Percentiles rank a stretch among this genome's conserved stretches.
Conservation (phyloP, 1,140 invertebrate species). For the Eupeodes corollae region DNA sequence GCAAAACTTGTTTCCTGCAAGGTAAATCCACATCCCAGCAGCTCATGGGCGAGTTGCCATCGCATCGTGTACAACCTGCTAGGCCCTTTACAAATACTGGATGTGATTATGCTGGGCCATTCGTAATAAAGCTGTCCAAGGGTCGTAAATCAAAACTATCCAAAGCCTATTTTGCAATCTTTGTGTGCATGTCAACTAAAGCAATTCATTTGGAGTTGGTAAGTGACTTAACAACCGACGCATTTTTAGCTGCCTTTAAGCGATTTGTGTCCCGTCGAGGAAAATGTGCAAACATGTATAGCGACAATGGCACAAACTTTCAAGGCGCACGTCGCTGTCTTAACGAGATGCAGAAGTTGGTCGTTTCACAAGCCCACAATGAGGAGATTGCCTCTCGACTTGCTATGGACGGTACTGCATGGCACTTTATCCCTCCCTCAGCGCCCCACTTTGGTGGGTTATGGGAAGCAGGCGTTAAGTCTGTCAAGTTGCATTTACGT, state of each 20-base stretch:
- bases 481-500: not conserved
- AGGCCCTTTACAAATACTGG: slow-evolving; percentile 19
- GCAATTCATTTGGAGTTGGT: slow-evolving; percentile 22
- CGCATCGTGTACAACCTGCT: slow-evolving; percentile 6
- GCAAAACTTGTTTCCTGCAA: slow-evolving; percentile 23
- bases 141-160: slow-evolving; percentile 1
- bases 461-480: not conserved
- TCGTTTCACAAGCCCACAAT: too few relatives aligned
- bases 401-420: too few relatives aligned
- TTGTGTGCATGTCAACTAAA: slow-evolving; percentile 15
- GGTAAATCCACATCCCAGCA: slow-evolving; percentile 13
- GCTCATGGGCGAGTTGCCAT: slow-evolving; percentile 30
- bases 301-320: slow-evolving; percentile 30
- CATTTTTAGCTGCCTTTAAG: slow-evolving; percentile 25
- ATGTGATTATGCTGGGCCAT: slow-evolving; percentile 31
- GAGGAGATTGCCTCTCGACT: too few relatives aligned
- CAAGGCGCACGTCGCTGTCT: too few relatives aligned
- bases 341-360: too few relatives aligned
- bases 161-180: slow-evolving; percentile 9
- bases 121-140: slow-evolving; percentile 8
- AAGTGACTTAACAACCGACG: slow-evolving; percentile 7
- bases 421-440: too few relatives aligned
- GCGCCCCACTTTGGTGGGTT: not conserved
- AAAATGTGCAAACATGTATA: slow-evolving; percentile 14
- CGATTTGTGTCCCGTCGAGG: slow-evolving; percentile 30